These are phyloP conservation scores for Troides helena DNA, from an alignment of 2,888 invertebrate genomes.

Conservation along the genomic window DNA sequence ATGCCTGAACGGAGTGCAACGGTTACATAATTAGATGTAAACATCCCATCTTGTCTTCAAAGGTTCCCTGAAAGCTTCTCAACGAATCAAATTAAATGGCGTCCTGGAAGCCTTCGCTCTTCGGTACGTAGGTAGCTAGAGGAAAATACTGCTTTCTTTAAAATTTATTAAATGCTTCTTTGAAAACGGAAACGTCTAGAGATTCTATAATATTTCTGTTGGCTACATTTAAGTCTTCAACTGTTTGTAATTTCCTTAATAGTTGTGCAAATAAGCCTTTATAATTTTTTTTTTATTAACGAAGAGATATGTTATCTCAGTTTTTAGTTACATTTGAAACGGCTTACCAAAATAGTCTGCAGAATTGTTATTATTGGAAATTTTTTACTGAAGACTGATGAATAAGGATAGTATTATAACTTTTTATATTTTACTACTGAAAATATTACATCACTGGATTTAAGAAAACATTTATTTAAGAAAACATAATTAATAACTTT, in stretches of 20 bases:
- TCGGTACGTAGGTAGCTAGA: constrained; percentile 9
- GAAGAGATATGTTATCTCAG: background rate
- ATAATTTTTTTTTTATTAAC: background rate
- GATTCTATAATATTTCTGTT: constrained; percentile 1
- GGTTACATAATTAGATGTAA: constrained; percentile 16
- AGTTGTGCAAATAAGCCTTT: background rate
- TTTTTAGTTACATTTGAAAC: too few species aligned
- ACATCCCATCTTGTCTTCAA: constrained; percentile 26
- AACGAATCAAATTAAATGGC: constrained; percentile 24
- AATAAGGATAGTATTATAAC: too few species aligned
- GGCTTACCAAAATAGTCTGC: too few species aligned
- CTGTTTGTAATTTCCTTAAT: background rate
- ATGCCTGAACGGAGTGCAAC: constrained; percentile 13
- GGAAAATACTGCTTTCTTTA: constrained; percentile 18
- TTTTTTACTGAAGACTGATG: too few species aligned
- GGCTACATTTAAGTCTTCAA: background rate
- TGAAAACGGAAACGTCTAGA: constrained; percentile 20
- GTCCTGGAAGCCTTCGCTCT: constrained; percentile 2
- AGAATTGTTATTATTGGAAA: too few species aligned
- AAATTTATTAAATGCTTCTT: constrained; percentile 20
- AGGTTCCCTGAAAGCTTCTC: constrained; percentile 29
- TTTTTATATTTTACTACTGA: too few species aligned
- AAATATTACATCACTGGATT: too few species aligned
- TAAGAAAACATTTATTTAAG: too few species aligned
- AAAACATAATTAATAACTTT: too few species aligned